Evolutionary conservation across 1,140 invertebrate genomes (phyloP).

Genomic region (Penaeus indicus): DNA sequence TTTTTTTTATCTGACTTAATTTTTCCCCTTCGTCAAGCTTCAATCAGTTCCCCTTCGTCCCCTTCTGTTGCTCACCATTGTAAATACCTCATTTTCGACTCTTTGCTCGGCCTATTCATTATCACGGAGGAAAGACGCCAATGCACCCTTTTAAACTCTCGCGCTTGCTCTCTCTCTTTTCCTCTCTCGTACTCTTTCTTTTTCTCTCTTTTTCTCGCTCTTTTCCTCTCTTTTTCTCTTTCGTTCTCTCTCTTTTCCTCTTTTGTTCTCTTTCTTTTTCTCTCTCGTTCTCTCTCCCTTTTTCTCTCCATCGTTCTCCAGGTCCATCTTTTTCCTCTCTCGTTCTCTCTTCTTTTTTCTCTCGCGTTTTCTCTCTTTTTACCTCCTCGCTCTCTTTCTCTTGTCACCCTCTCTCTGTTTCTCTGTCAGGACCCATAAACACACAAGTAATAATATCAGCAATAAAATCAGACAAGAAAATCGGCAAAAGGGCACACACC

Average conservation of each 20-base stretch:
- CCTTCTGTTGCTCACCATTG: no score
- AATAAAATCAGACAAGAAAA: no score
- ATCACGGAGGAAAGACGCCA: no score
- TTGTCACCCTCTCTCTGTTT: neutral
- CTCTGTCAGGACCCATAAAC: neutral
- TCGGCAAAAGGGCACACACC: no score
- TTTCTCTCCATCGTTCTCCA: neutral
- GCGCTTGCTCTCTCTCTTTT: slow-evolving; percentile 23
- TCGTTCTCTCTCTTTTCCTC: neutral
- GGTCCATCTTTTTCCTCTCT: neutral
- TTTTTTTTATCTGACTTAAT: no score
- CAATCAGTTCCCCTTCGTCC: no score
- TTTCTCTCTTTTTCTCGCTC: slow-evolving; percentile 16
- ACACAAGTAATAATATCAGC: no score
- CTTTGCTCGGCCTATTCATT: no score
- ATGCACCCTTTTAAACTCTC: slow-evolving; percentile 13
- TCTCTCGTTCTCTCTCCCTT: neutral
- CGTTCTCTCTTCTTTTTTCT: neutral
- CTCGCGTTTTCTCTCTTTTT: slow-evolving; percentile 4
- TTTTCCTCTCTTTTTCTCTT: slow-evolving; percentile 3
- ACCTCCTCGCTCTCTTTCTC: neutral
- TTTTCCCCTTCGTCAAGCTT: no score
- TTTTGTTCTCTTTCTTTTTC: neutral
- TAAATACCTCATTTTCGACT: no score
- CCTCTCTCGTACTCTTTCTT: no score